Evolutionary conservation across 1,140 invertebrate species (phyloP).

Genomic region (Penaeus japonicus): DNA sequence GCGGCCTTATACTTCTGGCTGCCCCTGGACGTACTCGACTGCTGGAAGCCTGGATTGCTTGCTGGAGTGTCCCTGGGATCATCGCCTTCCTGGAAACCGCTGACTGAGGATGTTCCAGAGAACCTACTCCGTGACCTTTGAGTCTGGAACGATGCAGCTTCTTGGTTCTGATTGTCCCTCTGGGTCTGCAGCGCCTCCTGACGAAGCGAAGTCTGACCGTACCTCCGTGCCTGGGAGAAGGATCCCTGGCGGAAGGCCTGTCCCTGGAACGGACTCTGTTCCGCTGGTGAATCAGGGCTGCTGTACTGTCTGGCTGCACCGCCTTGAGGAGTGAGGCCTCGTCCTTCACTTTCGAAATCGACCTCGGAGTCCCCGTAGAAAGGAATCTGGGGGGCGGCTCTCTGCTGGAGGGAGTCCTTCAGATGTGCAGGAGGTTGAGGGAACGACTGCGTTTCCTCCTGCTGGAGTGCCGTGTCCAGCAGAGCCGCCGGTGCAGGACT

Average conservation of each 20-base stretch:
- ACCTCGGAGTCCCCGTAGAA: background rate
- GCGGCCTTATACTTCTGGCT: background rate
- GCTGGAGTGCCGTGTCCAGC: background rate
- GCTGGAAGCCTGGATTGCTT: background rate
- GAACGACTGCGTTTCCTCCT: background rate
- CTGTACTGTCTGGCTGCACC: no score
- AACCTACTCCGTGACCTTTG: background rate
- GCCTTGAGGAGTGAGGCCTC: no score
- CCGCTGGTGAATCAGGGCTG: no score
- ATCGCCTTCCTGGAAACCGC: background rate
- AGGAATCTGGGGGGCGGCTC: background rate
- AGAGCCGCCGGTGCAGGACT: constrained; percentile 9
- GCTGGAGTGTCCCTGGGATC: background rate
- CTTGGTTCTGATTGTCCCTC: no score
- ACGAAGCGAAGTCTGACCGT: no score
- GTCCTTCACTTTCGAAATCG: background rate
- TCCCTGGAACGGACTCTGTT: no score
- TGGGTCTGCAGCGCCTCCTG: no score
- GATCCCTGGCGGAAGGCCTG: no score
- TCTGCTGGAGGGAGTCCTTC: background rate
- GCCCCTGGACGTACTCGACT: background rate
- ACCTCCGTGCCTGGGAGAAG: no score
- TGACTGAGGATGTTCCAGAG: background rate
- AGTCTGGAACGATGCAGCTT: no score
- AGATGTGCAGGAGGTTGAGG: background rate